Evolutionary conservation across 2,888 invertebrate species (phyloP).

Genomic region (Drosophila buzzatii): DNA sequence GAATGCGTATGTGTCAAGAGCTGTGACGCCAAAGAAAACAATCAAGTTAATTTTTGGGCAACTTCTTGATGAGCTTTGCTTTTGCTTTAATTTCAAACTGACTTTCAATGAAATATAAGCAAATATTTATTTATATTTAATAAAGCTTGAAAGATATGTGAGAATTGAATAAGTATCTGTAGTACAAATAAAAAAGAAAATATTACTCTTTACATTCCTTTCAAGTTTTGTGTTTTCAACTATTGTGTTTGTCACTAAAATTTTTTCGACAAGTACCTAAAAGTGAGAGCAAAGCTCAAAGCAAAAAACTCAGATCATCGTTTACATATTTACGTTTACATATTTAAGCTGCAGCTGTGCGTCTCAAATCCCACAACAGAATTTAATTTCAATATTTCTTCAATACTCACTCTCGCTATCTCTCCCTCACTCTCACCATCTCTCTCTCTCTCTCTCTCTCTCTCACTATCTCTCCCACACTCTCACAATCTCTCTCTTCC

Average conservation of each 20-base stretch:
- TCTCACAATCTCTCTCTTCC: too few species aligned
- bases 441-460: background rate
- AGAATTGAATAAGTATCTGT: background rate
- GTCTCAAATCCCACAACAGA: background rate
- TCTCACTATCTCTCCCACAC: background rate
- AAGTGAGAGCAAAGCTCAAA: background rate
- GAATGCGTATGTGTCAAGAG: background rate
- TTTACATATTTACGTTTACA: background rate
- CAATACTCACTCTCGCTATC: background rate
- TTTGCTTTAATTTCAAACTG: background rate
- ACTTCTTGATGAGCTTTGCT: background rate
- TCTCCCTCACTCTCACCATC: background rate
- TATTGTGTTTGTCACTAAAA: background rate
- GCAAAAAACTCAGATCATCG: background rate
- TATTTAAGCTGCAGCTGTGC: background rate
- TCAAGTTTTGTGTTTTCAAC: background rate
- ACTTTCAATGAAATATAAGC: background rate
- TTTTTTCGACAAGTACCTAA: background rate
- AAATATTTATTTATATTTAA: background rate
- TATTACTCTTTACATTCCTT: background rate
- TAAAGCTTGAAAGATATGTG: background rate
- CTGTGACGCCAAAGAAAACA: background rate
- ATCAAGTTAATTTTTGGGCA: background rate
- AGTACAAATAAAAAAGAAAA: too few species aligned
- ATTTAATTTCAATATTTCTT: slow-evolving; percentile 5